Base-by-base conservation (phyloP, 2,888 invertebrate genomes). In the Tiphia femorata region DNA sequence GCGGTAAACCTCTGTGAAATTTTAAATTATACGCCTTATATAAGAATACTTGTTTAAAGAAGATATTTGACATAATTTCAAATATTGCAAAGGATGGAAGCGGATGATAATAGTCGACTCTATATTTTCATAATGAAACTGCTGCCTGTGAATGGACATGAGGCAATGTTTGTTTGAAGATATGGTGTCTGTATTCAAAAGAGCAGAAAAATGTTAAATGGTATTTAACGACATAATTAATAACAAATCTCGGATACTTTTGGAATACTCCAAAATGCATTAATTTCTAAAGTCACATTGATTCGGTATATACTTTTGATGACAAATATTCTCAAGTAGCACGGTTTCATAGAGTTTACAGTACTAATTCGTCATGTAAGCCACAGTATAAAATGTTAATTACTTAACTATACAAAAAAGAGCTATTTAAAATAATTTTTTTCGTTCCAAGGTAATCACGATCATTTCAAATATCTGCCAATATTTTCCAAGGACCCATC, bases 101-200 rank as follows among this genome's bases (percentile, higher is more conserved):
- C 42, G 21, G 17, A 33, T 5, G 25, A 27, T 7, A n/a, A 27
- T 25, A 46, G 25, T 42, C 21, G 4, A 14, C 29, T 30, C 20
- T 52, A 42, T 46, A 47, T 53, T 56, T 56, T 56, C 27, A n/a
- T 42, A 14, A 47, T 12, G 27, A 47, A 57, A 30, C 14, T 12
- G 17, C 21, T 41, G 41, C 46, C 46, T 29, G 17, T 16, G 3
- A 10, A 43, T 35, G 3, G 35, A 33, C 33, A n/a, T 2, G 25
- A n/a, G 20, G 35, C 16, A 20, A 40, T 7, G 12, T 54, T 54
- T 16, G 27, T 29, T 23, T 53, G 35, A 20, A 19, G 37, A 48
- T 41, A 47, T 12, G 33, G 14, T 33, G 33, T 14, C n/a, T n/a
- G 14, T 33, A 33, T 33, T 33, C 33, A 33, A 33, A n/a, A 33